phyloP scores from a whole-genome alignment of 2,113 vertebrate genomes.

The Cyphotilapia sp. region DNA sequence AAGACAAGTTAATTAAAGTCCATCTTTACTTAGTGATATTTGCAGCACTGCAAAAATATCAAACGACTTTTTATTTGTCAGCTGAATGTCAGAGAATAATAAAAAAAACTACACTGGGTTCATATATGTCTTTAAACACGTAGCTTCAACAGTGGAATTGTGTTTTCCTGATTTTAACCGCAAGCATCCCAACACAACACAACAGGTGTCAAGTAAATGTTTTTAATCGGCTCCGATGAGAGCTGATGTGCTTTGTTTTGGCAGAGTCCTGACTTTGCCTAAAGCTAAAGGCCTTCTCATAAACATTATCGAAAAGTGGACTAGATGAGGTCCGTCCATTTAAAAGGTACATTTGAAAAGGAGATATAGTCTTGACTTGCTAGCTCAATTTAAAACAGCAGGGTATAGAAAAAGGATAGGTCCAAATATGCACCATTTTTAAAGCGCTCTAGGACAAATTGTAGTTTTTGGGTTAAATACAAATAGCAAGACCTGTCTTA shows the following conservation, averaged over 20 bases:
- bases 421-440: background rate
- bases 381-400: background rate
- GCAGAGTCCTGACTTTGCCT: background rate
- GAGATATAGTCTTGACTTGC: background rate
- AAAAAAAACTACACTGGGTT: fast-evolving
- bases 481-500: background rate
- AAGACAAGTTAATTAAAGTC: slow-evolving; percentile 1
- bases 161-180: background rate
- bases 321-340: background rate
- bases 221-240: background rate
- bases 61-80: background rate
- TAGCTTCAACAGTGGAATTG: background rate
- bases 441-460: background rate
- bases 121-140: background rate
- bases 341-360: background rate
- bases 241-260: background rate
- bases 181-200: background rate
- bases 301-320: background rate
- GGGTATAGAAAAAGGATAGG: fast-evolving
- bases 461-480: background rate
- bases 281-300: background rate
- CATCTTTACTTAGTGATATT: slow-evolving; percentile 6
- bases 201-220: background rate
- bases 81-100: background rate
- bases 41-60: background rate